Evolutionary conservation across 1,140 invertebrate species (phyloP), one percentile per base, ranked within the genome.

Genomic region (Lysiphlebus fabarum): DNA sequence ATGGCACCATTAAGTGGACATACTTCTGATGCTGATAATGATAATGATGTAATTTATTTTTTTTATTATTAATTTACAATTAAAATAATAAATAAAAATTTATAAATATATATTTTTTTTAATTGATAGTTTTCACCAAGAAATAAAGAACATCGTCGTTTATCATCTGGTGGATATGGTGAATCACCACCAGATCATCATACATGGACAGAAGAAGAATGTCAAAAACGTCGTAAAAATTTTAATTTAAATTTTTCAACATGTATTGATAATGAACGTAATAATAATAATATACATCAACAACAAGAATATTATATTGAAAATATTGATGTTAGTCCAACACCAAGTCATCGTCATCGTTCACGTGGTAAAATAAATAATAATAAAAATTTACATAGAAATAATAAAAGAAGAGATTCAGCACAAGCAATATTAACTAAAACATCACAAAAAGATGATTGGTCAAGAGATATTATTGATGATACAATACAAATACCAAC

Each of bases 101-200:
- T 11, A 11, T 40, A 7, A 11, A 41, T 41, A 41, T 11, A 41
- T 3, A 41, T 41, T 41, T 9, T 11, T 41, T 41, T 1, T 41
- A 40, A 40, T 9, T 41, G 9, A 55, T 49, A 50, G 7, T 10
- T 40, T 37, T 43, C 36, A 43, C 43, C 51, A 26, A 41, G 43
- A 4, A 4, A 5, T 41, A 60, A 71, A 68, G 71, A 80, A 73
- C 85, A 84, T 41, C 86, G 86, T 58, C 88, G 88, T 68, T 90
- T 87, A 48, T 90, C 89, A 1, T 89, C 89, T 1, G 89, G 87
- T 2, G 89, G 89, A 64, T 91, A 90, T 69, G 88, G 90, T 68
- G 90, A 88, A 69, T 89, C 89, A 9, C 83, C 87, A 0, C 86
- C 88, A 36, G 88, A 91, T 65, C 82, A 79, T n/a, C 71, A 72